These are phyloP conservation scores for Helicoverpa zea DNA, from an alignment of 1,140 invertebrate genomes.

Conservation along the genomic window DNA sequence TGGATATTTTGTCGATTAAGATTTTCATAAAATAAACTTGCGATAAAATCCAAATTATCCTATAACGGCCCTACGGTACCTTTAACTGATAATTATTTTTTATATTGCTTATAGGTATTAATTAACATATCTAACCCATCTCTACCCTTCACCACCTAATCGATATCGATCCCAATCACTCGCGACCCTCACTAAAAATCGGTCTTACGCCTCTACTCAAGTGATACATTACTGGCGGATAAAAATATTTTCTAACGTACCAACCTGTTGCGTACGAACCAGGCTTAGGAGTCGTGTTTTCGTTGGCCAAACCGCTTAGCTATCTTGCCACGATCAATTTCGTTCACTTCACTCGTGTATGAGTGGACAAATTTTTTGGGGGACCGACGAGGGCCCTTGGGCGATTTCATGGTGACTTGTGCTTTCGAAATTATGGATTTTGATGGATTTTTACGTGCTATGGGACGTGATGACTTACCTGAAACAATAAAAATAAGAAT, in stretches of 20 bases:
- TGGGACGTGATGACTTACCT: conserved; percentile 27
- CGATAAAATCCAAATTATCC: no score
- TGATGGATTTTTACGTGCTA: background rate
- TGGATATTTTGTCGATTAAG: no score
- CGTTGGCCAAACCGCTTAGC: conserved; percentile 46
- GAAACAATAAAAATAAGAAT: conserved; percentile 35
- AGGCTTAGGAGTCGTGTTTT: conserved; percentile 63
- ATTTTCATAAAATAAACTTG: no score
- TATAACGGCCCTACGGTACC: no score
- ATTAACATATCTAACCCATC: background rate
- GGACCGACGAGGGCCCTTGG: conserved; percentile 30
- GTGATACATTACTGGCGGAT: conserved; percentile 76
- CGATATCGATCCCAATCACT: conserved; percentile 67
- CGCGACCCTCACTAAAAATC: conserved; percentile 67
- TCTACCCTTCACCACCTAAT: conserved; percentile 56
- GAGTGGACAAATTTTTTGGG: conserved; percentile 50
- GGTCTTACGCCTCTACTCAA: conserved; percentile 55
- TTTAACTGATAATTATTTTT: no score
- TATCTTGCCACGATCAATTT: conserved; percentile 52
- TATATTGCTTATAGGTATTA: no score
- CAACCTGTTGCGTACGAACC: conserved; percentile 75
- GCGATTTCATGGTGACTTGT: conserved; percentile 27
- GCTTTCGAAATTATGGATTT: background rate
- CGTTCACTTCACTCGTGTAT: conserved; percentile 47
- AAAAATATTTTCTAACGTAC: conserved; percentile 75